These are phyloP conservation scores for Eupithecia insigniata DNA, from an alignment of 2,888 invertebrate genomes.

Conservation along the genomic window DNA sequence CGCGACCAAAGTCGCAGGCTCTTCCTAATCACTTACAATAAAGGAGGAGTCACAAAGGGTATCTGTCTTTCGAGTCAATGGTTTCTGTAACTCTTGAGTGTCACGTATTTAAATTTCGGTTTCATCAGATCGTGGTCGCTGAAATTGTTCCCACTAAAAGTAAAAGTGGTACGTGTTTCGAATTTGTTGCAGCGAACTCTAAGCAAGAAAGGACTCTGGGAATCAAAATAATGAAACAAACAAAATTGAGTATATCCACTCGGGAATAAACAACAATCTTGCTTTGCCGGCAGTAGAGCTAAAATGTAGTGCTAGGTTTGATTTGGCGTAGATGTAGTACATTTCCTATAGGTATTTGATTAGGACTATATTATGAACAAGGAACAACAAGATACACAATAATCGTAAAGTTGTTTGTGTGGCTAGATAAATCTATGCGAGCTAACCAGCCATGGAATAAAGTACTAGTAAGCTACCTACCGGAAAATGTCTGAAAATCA, in stretches of 20 bases:
- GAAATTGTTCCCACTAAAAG: constrained; percentile 32
- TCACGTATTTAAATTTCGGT: constrained; percentile 37
- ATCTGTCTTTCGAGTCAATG: neutral
- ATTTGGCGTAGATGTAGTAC: neutral
- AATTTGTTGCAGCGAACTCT: constrained; percentile 15
- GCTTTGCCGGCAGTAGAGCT: neutral
- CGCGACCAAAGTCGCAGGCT: neutral
- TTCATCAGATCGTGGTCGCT: constrained; percentile 28
- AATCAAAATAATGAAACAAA: constrained; percentile 1
- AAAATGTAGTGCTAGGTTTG: neutral
- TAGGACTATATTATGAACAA: constrained; percentile 1
- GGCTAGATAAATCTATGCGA: constrained; percentile 24
- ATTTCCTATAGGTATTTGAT: neutral
- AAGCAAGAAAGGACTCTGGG: neutral
- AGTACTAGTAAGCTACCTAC: neutral
- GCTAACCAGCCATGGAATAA: constrained; percentile 7
- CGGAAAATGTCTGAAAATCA: neutral
- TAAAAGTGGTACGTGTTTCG: constrained; percentile 36
- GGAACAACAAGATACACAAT: constrained; percentile 15
- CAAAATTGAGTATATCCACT: constrained; percentile 3
- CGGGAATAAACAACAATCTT: constrained; percentile 9
- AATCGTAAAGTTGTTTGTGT: constrained; percentile 35
- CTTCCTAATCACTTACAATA: neutral
- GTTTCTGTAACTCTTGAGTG: constrained; percentile 10
- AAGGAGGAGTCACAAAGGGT: neutral